Base-by-base conservation (phyloP, 2,888 invertebrate species). In the Watsonalla binaria region DNA sequence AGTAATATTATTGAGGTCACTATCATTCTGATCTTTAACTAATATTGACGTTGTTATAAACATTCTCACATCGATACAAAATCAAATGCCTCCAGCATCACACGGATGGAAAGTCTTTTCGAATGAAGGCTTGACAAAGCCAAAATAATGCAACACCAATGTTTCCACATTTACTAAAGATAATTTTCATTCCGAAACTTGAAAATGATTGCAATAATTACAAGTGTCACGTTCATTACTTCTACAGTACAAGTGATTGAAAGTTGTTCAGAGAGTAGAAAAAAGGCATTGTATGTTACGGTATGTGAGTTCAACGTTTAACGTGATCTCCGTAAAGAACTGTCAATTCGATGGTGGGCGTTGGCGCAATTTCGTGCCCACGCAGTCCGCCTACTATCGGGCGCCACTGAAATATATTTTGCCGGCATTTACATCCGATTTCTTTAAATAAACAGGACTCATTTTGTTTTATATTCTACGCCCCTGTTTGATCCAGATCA, bases 301-400 rank as follows among this genome's bases (percentile, higher is more conserved):
- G 45, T 15, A 45, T 49, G 56, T 53, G 52, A 57, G 60, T 53
- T 63, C 39, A 53, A 53, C 45, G 56, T 51, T 52, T 37, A 51
- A 50, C 24, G 34, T 52, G 39, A 47, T 46, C 45, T 54, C 39
- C 14, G 52, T 46, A 52, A 58, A 52, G 52, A 54, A 39, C 47
- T 35, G 34, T 14, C 46, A 51, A 57, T 59, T 48, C 55, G 61
- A 52, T 50, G 56, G 82, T 79, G 75, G 76, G 78, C 68, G 74
- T 58, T 56, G 63, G 68, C 63, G 66, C 66, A 68, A 71, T 72
- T 68, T 71, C 60, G 66, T 68, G 65, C 81, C 82, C 69, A 82
- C 81, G 60, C 60, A 55, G 59, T 56, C 61, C 73, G 73, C 76
- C 78, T 70, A 78, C 76, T 49, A 61, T 56, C 66, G 61, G 62